Base-by-base conservation (phyloP, 35 echinoderm and acorn worm genomes). In the Chiridota heheva region DNA sequence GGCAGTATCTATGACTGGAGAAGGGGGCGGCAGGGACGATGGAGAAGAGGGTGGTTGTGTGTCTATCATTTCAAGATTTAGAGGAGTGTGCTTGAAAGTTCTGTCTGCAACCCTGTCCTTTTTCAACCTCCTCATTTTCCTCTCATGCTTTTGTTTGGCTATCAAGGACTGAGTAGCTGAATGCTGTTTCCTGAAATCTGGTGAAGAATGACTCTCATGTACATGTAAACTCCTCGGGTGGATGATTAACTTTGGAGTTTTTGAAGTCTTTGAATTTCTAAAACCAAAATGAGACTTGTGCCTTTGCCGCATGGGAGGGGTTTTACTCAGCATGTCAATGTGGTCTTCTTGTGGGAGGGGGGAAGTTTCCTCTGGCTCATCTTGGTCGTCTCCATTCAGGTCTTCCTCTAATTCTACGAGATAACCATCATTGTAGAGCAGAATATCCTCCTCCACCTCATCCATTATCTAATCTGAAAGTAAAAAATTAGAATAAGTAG, bases 171-270 rank as follows among this genome's bases (percentile, higher is more conserved):
- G 42, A 13, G 62, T 57, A 24, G 75, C 75, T 16, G 69, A 44
- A 26, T 30, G 10, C 3, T 36, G 42, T 7, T 44, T 7, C n/a
- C 44, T 32, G 10, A 78, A 37, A 29, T 61, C 62, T 1, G 75
- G 75, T 5, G 75, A 78, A 22, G 75, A 78, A 37, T 61, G 51
- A 42, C 75, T 78, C n/a, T n/a, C n/a, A n/a, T n/a, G n/a, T n/a
- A n/a, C n/a, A n/a, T n/a, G n/a, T n/a, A n/a, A n/a, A n/a, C n/a
- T n/a, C n/a, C n/a, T n/a, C n/a, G n/a, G n/a, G n/a, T n/a, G n/a
- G 1, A 58, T 40, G 51, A 58, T 32, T 40, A 78, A 34, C 30
- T 61, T 78, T 22, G 75, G 32, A 34, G 45, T 51, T 33, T 53
- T 16, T 0, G 72, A 58, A 7, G 51, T 49, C 27, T 61, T 58